Base-by-base conservation (phyloP, 1,140 invertebrate genomes). In the Drosophila subpulchrella region DNA sequence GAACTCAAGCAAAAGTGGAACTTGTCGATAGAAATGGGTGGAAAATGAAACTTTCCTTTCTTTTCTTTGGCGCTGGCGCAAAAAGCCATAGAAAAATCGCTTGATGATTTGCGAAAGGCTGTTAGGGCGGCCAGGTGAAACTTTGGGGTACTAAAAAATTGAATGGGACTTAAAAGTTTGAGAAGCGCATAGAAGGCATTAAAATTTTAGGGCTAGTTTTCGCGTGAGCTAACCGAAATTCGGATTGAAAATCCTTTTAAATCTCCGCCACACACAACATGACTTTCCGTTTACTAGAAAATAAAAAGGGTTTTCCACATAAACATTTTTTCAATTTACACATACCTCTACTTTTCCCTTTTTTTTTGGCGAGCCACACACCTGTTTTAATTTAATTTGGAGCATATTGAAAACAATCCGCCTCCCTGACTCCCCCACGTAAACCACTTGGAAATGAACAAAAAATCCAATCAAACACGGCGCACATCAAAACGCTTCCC, bases 321-420 rank as follows among this genome's bases (percentile, higher is more conserved):
- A 47, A 39, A 71, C 38, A 41, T 71, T 58, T 72, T 46, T 72
- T 54, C 68, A 71, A 72, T 71, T 71, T 70, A 71, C 50, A 36
- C 30, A 17, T 12, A 34, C 5, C 50, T 46, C 53, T 44, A 44
- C 17, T 10, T 11, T 4, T 10, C 17, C 17, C 20, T 20, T 20
- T 34, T 39, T 70, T 41, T 70, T 48, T 68, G 57, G 48, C 57
- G 17, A 20, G 39, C 54, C 42, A 51, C 48, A 54, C 61, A 80
- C 59, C 81, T 81, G 74, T 75, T 66, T 85, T 75, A 77, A 85
- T 85, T 81, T 78, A 86, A 83, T 83, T 73, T 74, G 56, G 59
- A 82, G 70, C 79, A 83, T 78, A 83, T 82, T 82, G 74, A 78
- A 71, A 67, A 71, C 56, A 59, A 67, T 56, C 62, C 39, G 48